Percentiles rank a stretch among this genome's conserved stretches.
phyloP scores from a whole-genome alignment of 1,140 invertebrate genomes.

The Apis mellifera region DNA sequence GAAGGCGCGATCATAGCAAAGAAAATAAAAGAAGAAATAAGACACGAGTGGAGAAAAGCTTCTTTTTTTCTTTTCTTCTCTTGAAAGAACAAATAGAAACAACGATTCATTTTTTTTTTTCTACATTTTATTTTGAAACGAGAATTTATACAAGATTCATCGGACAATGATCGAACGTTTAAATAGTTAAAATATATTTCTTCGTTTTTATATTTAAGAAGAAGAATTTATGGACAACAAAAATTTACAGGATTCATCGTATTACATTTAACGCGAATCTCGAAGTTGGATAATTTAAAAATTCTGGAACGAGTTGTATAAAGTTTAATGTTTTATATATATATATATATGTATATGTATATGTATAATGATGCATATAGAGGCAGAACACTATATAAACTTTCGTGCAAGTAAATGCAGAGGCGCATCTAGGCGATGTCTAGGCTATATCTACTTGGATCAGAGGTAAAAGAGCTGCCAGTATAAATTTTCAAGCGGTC shows the following conservation, averaged over 20 bases:
- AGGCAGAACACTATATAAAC: conserved; percentile 8
- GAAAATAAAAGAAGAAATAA: background rate
- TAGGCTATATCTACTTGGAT: conserved; percentile 16
- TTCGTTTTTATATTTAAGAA: too few relatives aligned
- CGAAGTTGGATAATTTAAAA: conserved; percentile 1
- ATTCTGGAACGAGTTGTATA: conserved; percentile 12
- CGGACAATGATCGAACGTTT: background rate
- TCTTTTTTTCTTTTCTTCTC: background rate
- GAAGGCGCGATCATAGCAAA: background rate
- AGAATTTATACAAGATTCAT: too few relatives aligned
- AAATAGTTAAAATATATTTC: too few relatives aligned
- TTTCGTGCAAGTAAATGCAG: conserved; percentile 45
- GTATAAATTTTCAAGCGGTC: conserved; percentile 11
- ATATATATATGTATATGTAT: background rate
- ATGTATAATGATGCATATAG: background rate
- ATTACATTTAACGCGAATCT: background rate
- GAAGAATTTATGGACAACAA: background rate
- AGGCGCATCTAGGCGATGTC: background rate
- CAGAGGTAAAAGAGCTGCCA: background rate
- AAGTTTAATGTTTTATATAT: background rate
- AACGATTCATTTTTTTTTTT: background rate
- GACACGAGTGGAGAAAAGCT: background rate
- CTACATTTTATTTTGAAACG: background rate
- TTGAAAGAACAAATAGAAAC: background rate
- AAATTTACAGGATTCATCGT: background rate